phyloP scores from a whole-genome alignment of 2,888 invertebrate genomes.

The Tetranychus piercei region DNA sequence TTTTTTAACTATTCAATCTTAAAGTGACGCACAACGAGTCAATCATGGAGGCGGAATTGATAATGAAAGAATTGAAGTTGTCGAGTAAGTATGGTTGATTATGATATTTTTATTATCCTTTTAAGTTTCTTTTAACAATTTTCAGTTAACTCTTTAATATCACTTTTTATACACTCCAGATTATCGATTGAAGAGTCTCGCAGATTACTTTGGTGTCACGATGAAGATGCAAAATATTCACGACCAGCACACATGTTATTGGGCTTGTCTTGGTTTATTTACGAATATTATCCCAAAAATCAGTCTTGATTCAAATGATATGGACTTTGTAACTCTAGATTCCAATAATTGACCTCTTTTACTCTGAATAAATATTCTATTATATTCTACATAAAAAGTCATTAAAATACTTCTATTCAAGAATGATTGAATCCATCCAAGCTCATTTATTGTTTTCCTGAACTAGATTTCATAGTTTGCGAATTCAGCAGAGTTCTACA shows the following conservation, averaged over 20 bases:
- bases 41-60: constrained; percentile 55
- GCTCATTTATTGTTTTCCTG: too few species aligned
- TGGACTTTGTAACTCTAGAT: too few species aligned
- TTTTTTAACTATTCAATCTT: not conserved
- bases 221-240: constrained; percentile 16
- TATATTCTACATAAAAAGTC: too few species aligned
- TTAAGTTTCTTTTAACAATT: not conserved
- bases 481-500: too few species aligned
- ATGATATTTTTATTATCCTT: not conserved
- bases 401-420: too few species aligned
- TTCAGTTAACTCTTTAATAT: not conserved
- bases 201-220: constrained; percentile 13
- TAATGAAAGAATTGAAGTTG: constrained; percentile 65
- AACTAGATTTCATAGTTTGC: too few species aligned
- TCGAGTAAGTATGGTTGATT: constrained; percentile 40
- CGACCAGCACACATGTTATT: constrained; percentile 25
- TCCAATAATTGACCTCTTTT: too few species aligned
- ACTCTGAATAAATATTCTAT: too few species aligned
- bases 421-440: too few species aligned
- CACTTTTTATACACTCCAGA: not conserved
- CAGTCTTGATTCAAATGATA: not conserved
- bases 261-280: constrained; percentile 26
- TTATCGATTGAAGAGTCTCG: constrained; percentile 16
- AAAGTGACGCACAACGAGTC: constrained; percentile 30
- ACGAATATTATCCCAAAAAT: constrained; percentile 16